These are phyloP conservation scores for Protobothrops mucrosquamatus DNA, from an alignment of 2,113 vertebrate species.

Conservation along the genomic window DNA sequence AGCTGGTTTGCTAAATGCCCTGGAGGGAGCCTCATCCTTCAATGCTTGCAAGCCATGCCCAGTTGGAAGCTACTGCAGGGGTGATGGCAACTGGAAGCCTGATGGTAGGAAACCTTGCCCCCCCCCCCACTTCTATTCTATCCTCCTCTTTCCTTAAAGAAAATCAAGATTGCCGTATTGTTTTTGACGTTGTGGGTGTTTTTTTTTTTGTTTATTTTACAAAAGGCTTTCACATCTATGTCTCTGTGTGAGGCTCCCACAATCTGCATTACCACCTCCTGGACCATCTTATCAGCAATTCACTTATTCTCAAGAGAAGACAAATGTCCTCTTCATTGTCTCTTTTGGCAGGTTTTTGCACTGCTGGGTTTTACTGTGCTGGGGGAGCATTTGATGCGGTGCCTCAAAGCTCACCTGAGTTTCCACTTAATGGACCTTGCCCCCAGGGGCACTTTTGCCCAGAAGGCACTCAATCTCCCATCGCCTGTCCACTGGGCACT, in stretches of 20 bases:
- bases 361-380: slow-evolving; percentile 83
- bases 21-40: slow-evolving; percentile 67
- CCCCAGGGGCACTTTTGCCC: slow-evolving; percentile 84
- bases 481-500: slow-evolving; percentile 82
- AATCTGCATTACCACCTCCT: background rate
- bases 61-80: slow-evolving; percentile 77
- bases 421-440: slow-evolving; percentile 78
- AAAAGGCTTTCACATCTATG: background rate
- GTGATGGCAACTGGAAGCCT: slow-evolving; percentile 75
- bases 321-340: background rate
- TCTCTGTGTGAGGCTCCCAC: background rate
- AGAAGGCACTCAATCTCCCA: slow-evolving; percentile 70
- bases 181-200: background rate
- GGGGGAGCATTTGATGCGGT: slow-evolving; percentile 74
- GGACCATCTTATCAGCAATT: background rate
- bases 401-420: slow-evolving; percentile 60
- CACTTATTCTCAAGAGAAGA: background rate
- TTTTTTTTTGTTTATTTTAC: background rate
- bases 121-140: background rate
- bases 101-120: slow-evolving; percentile 70
- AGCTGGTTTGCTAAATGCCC: slow-evolving; percentile 74
- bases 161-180: background rate
- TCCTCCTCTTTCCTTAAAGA: background rate
- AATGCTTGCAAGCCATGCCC: slow-evolving; percentile 80
- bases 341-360: slow-evolving; percentile 72